Base-by-base conservation (phyloP, 92 coral and sea anemone species). In the Virgularia gustaviana region DNA sequence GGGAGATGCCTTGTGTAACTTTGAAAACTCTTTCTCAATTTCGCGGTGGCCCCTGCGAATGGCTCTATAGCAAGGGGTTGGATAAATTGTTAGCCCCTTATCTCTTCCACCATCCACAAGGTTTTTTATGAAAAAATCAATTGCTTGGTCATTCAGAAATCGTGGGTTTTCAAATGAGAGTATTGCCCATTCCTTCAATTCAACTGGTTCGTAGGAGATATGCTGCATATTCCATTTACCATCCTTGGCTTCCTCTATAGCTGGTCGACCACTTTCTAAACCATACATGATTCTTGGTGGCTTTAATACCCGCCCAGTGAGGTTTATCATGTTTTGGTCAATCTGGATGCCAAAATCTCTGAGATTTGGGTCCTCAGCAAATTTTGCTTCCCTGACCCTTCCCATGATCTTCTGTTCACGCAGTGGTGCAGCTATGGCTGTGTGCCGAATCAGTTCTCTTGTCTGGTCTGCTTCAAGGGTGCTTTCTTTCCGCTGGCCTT, bases 151-250 rank as follows among this genome's bases (percentile, higher is more conserved):
- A 25, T 47, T 15, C 4, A 47, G n/a, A 25, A 47, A 47, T 3
- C 55, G 55, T 25, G 55, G 55, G n/a, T 47, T 47, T 47, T 47
- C 81, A 71, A 80, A 90, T 47, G 92, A 84, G 15, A 83, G 78
- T 61, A 87, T 30, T 0, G 96, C 94, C 96, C 92, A 90, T 9
- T 65, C 30, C 0, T 64, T 54, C 27, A 90, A 60, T 1, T 13
- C 76, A 0, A 65, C 66, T 62, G 83, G 87, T 8, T 76, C 44
- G 39, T 39, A 60, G 9, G 80, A 60, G 6, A 49, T 32, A 16
- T 75, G 59, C 3, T 78, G 78, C 96, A 90, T 87, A 67, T 90
- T 89, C 96, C 96, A 90, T 3, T 78, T 49, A 10, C 96, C 96
- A 38, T 90, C 84, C 2, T 72, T 70, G 0, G 96, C 92, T 28